Evolutionary conservation across 2,888 invertebrate genomes (phyloP), one percentile per base, ranked within the genome.

Genomic region (Cistogaster globosa): DNA sequence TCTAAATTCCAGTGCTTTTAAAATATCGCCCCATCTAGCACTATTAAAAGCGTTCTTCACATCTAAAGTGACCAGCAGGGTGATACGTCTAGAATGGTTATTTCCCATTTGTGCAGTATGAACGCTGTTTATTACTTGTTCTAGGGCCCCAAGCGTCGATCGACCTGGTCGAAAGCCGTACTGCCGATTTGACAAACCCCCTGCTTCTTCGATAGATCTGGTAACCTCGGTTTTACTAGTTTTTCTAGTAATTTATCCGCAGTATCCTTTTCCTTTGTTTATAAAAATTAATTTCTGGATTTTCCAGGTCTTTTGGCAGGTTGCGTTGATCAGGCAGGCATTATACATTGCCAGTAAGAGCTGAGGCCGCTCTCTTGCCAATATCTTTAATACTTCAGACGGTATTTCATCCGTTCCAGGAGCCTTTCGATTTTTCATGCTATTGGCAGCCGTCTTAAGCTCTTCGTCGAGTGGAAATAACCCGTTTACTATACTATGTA

Each of bases 251-350:
- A n/a, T n/a, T n/a, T n/a, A n/a, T n/a, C n/a, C n/a, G n/a, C n/a
- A n/a, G n/a, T n/a, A n/a, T n/a, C 45, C 45, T 14, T 45, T 45
- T 45, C 45, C 45, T 9, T 45, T 45, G 11, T 12, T 45, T 12
- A 45, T 45, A 2, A 45, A 9, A 2, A 45, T 12, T 2, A 45
- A 12, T 45, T 9, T n/a, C 9, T 77, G 60, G 16, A 2, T 18
- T 32, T 69, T 77, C 77, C 69, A 68, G 2, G 11, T 5, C 7
- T 18, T 20, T 18, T 60, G 51, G 22, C 68, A 77, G 36, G 51
- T 32, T 7, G 14, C 60, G 38, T 67, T 48, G n/a, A 11, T 16
- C 12, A 77, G 55, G 45, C 77, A 68, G 1, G 14, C n/a, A 45
- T 76, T 57, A n/a, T n/a, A n/a, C n/a, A n/a, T n/a, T n/a, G n/a